These are phyloP conservation scores for Anagrus nilaparvatae DNA, from an alignment of 1,140 invertebrate genomes.

Conservation along the genomic window DNA sequence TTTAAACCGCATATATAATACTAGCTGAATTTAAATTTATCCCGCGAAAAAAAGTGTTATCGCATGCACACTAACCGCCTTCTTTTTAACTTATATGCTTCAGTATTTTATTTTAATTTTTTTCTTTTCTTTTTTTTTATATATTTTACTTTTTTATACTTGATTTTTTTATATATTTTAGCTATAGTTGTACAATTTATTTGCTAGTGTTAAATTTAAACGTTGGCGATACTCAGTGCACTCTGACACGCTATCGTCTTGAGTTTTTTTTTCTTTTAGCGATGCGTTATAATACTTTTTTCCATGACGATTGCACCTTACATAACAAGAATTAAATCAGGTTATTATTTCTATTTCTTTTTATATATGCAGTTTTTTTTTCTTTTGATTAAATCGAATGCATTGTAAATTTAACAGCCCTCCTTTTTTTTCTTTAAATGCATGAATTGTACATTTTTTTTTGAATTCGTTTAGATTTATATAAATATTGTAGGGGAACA, in stretches of 20 bases:
- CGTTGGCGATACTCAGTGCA: conserved; percentile 30
- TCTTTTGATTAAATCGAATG: too few species aligned
- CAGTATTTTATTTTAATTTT: too few species aligned
- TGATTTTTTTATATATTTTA: conserved; percentile 18
- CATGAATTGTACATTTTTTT: too few species aligned
- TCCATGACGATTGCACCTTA: conserved; percentile 23
- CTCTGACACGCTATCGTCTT: conserved; percentile 31
- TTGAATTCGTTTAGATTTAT: too few species aligned
- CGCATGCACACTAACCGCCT: conserved; percentile 11
- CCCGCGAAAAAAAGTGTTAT: conserved; percentile 11
- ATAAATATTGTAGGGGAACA: too few species aligned
- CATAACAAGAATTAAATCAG: conserved; percentile 15
- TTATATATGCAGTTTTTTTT: too few species aligned
- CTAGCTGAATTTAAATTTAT: conserved; percentile 17
- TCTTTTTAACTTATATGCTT: conserved; percentile 14
- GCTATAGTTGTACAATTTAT: conserved; percentile 30
- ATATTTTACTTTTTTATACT: too few species aligned
- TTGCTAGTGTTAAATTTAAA: conserved; percentile 28
- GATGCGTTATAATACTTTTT: conserved; percentile 20
- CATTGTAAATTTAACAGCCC: too few species aligned
- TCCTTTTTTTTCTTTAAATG: too few species aligned
- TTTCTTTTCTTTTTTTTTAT: too few species aligned
- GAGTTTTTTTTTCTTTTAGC: conserved; percentile 30
- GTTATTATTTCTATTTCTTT: conserved; percentile 9
- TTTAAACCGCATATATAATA: conserved; percentile 16